Evolutionary conservation across 1,140 invertebrate genomes (phyloP).

Genomic region (Linepithema humile): DNA sequence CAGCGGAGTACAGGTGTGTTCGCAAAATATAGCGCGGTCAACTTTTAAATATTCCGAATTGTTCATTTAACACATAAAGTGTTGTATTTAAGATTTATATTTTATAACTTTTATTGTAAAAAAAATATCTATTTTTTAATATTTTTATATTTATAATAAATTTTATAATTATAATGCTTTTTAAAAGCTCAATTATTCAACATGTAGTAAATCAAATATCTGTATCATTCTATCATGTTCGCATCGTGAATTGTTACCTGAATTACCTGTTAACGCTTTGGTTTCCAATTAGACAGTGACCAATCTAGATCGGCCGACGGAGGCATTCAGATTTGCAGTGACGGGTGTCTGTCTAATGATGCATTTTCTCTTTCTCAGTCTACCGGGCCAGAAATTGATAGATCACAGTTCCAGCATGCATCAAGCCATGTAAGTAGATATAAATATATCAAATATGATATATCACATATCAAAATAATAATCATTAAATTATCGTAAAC

Average conservation of each 20-base stretch:
- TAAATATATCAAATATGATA: neutral
- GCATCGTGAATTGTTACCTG: neutral
- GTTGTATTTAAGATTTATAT: too few species aligned
- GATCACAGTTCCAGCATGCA: neutral
- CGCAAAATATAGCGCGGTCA: neutral
- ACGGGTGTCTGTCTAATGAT: neutral
- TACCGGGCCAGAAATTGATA: conserved; percentile 7
- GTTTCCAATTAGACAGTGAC: neutral
- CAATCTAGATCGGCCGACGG: neutral
- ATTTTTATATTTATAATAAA: too few species aligned
- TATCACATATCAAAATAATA: too few species aligned
- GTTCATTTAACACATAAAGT: too few species aligned
- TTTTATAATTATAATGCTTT: too few species aligned
- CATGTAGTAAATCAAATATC: neutral
- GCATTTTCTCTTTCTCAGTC: neutral
- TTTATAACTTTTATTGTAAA: too few species aligned
- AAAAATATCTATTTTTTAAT: too few species aligned
- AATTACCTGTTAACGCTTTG: neutral
- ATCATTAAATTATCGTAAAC: too few species aligned
- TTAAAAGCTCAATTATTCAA: neutral
- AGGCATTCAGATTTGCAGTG: neutral
- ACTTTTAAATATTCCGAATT: too few species aligned
- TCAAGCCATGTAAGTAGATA: neutral
- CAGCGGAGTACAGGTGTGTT: neutral
- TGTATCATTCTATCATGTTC: too few species aligned